Percentiles rank a stretch among this genome's conserved stretches.
Conservation (phyloP, 2,113 vertebrate genomes). For the Abramis brama region DNA sequence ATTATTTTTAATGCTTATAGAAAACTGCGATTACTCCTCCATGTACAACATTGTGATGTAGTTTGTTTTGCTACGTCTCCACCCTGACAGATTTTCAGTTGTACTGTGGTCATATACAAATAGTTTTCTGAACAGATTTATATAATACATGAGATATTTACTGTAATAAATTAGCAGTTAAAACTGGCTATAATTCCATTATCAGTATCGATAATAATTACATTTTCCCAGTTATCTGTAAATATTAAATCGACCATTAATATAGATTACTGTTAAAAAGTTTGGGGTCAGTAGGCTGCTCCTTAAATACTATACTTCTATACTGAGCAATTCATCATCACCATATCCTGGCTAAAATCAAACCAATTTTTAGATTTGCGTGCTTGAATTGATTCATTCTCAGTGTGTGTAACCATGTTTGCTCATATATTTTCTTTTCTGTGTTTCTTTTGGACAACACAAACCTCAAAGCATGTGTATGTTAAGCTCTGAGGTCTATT, state of each 20-base stretch:
- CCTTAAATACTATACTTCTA: too few relatives aligned
- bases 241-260: too few relatives aligned
- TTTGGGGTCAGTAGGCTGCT: too few relatives aligned
- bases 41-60: not conserved
- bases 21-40: not conserved
- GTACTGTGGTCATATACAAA: not conserved
- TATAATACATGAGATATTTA: too few relatives aligned
- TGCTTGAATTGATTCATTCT: conserved; percentile 4
- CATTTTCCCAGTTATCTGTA: too few relatives aligned
- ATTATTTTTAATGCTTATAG: conserved; percentile 7
- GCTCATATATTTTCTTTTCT: conserved; percentile 16
- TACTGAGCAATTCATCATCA: conserved; percentile 2
- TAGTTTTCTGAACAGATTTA: not conserved
- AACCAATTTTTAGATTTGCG: conserved; percentile 5
- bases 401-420: conserved; percentile 14
- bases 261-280: too few relatives aligned
- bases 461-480: conserved; percentile 39
- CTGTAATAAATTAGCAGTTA: too few relatives aligned
- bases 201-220: too few relatives aligned
- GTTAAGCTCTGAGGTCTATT: conserved; percentile 32
- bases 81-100: not conserved
- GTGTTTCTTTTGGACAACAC: conserved; percentile 8
- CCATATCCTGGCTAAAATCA: not conserved
- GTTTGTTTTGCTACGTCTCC: not conserved
- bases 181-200: too few relatives aligned